phyloP scores from a whole-genome alignment of 2,797 vertebrate genomes.

The Macroramphosus scolopax region DNA sequence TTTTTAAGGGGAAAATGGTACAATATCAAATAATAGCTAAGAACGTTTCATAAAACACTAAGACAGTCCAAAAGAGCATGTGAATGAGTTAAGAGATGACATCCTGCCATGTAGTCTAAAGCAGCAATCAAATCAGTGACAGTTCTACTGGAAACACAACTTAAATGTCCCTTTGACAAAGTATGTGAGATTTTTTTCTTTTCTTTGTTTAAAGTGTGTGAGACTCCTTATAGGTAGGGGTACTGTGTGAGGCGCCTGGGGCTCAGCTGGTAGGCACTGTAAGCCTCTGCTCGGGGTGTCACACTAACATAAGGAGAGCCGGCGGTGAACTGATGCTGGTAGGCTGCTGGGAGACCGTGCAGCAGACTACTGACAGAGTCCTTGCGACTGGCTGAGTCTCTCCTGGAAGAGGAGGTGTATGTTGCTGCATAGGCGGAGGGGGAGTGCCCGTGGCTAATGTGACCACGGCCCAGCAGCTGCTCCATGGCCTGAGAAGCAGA shows the following conservation, averaged over 20 bases:
- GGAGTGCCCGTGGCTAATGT: slow-evolving; percentile 67
- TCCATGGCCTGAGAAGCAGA: slow-evolving; percentile 90
- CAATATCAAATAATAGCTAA: slow-evolving; percentile 52
- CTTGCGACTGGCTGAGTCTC: slow-evolving; percentile 84
- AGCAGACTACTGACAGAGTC: slow-evolving; percentile 83
- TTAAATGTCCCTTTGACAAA: slow-evolving; percentile 48
- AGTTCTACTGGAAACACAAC: slow-evolving; percentile 44
- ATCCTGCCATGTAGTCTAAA: slow-evolving; percentile 44
- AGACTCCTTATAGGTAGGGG: slow-evolving; percentile 84
- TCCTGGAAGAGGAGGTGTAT: slow-evolving; percentile 76
- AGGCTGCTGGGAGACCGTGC: slow-evolving; percentile 86
- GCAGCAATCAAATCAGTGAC: slow-evolving; percentile 60
- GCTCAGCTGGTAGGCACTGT: slow-evolving; percentile 94
- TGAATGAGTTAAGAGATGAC: slow-evolving; percentile 56
- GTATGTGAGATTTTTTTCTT: slow-evolving; percentile 13
- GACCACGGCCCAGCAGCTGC: slow-evolving; percentile 78
- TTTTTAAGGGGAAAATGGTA: slow-evolving; percentile 26
- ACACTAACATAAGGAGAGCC: slow-evolving; percentile 85
- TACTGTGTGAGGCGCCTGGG: slow-evolving; percentile 93
- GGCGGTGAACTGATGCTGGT: slow-evolving; percentile 88
- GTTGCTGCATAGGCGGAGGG: slow-evolving; percentile 81
- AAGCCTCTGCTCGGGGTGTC: slow-evolving; percentile 79
- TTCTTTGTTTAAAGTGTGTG: slow-evolving; percentile 17
- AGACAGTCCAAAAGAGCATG: slow-evolving; percentile 63
- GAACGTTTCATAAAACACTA: slow-evolving; percentile 52